A percentile compares a stretch with the other conserved stretches of the same genome.
phyloP scores from a whole-genome alignment of 2,113 vertebrate genomes.

The Martes martes region DNA sequence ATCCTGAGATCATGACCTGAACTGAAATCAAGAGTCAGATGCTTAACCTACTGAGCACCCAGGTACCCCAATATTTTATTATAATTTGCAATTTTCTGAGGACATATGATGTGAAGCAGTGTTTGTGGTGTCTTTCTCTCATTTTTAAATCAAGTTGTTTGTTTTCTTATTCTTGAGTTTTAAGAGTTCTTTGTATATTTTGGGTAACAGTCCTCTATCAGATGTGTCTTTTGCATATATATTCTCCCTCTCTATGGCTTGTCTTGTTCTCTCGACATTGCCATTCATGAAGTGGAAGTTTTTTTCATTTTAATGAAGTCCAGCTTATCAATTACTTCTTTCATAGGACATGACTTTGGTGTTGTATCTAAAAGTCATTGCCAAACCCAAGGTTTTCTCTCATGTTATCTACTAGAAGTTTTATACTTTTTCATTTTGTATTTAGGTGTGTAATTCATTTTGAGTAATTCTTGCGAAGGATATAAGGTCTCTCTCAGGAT shows the following conservation, averaged over 20 bases:
- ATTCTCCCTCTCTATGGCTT: not conserved
- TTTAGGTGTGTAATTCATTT: not conserved
- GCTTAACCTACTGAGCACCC: not conserved
- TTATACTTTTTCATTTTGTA: not conserved
- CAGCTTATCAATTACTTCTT: not conserved
- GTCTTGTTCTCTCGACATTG: not conserved
- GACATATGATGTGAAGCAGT: not conserved
- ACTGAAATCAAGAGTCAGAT: not conserved
- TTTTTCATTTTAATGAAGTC: not conserved
- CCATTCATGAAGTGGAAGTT: not conserved
- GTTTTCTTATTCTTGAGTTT: not conserved
- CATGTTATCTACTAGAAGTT: not conserved
- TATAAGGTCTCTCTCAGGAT: not conserved
- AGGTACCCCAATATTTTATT: not conserved
- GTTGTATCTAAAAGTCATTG: not conserved
- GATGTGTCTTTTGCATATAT: not conserved
- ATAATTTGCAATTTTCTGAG: not conserved
- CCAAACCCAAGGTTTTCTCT: not conserved
- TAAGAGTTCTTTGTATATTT: not conserved
- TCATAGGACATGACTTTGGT: not conserved
- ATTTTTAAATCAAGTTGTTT: not conserved
- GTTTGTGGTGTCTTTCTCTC: not conserved
- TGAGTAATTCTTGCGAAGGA: not conserved
- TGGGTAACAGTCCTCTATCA: not conserved
- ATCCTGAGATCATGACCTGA: not conserved